Percentiles rank a stretch among this genome's conserved stretches.
Conservation (phyloP, 2,797 vertebrate genomes). For the Gila robusta region DNA sequence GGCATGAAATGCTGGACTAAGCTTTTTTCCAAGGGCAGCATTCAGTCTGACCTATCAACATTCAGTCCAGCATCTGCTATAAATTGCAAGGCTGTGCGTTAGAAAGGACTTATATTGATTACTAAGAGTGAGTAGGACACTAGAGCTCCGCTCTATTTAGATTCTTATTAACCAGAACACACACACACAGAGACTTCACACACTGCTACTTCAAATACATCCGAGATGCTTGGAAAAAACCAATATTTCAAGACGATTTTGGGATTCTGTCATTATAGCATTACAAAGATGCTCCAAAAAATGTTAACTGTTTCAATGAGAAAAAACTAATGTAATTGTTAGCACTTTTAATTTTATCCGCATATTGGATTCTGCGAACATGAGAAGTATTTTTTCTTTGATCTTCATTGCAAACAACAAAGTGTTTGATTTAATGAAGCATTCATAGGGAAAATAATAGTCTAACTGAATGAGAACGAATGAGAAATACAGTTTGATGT, state of each 20-base stretch:
- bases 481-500: background rate
- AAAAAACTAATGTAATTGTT: background rate
- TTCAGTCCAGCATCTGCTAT: constrained; percentile 69
- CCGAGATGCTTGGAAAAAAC: background rate
- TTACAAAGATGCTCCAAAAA: background rate
- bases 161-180: constrained; percentile 60
- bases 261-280: background rate
- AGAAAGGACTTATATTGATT: constrained; percentile 76
- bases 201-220: constrained; percentile 13
- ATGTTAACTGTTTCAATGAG: background rate
- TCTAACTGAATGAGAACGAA: background rate
- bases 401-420: background rate
- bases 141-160: constrained; percentile 59
- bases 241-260: background rate
- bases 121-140: constrained; percentile 67
- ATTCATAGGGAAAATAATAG: background rate
- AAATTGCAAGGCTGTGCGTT: constrained; percentile 71
- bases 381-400: background rate
- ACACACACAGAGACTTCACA: constrained; percentile 13
- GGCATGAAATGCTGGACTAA: constrained; percentile 74
- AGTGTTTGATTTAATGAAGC: constrained; percentile 12
- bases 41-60: constrained; percentile 74
- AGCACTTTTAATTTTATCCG: background rate
- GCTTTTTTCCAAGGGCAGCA: constrained; percentile 73
- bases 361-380: background rate